These are phyloP conservation scores for Tholera decimalis DNA, from an alignment of 2,888 invertebrate genomes.

Conservation along the genomic window DNA sequence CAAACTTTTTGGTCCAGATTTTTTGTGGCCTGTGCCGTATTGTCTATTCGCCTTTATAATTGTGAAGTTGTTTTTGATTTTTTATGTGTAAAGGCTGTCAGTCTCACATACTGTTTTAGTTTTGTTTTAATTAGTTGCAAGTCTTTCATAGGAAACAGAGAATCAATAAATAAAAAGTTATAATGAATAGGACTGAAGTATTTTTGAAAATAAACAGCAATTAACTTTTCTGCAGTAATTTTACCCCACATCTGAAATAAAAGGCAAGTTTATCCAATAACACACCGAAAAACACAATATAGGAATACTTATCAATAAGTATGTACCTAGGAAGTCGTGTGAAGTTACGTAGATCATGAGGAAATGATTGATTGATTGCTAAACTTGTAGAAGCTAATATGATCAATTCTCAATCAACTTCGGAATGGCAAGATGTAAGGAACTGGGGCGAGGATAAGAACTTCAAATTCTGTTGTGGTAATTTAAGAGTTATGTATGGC, in stretches of 20 bases:
- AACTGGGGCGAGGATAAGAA: background rate
- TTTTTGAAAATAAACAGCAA: too few relatives aligned
- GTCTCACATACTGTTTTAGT: too few relatives aligned
- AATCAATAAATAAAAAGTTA: too few relatives aligned
- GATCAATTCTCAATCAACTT: slow-evolving; percentile 36
- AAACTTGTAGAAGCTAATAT: slow-evolving; percentile 36
- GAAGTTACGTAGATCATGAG: slow-evolving; percentile 29
- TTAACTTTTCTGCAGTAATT: too few relatives aligned
- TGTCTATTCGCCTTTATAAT: too few relatives aligned
- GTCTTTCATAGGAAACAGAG: too few relatives aligned
- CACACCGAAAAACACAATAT: background rate
- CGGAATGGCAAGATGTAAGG: background rate
- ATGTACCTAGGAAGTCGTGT: slow-evolving; percentile 13
- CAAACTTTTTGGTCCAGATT: too few relatives aligned
- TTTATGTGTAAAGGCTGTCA: too few relatives aligned
- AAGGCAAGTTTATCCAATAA: background rate
- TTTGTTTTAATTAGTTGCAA: too few relatives aligned
- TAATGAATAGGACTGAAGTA: too few relatives aligned
- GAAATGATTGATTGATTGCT: slow-evolving; percentile 46
- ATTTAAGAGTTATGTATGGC: background rate
- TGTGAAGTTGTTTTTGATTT: too few relatives aligned
- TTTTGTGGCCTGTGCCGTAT: too few relatives aligned
- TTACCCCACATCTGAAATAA: background rate
- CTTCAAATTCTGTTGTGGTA: background rate
- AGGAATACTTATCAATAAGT: slow-evolving; percentile 47